Base-by-base conservation (phyloP, 2,888 invertebrate genomes). In the Rhorus exstirpatorius region DNA sequence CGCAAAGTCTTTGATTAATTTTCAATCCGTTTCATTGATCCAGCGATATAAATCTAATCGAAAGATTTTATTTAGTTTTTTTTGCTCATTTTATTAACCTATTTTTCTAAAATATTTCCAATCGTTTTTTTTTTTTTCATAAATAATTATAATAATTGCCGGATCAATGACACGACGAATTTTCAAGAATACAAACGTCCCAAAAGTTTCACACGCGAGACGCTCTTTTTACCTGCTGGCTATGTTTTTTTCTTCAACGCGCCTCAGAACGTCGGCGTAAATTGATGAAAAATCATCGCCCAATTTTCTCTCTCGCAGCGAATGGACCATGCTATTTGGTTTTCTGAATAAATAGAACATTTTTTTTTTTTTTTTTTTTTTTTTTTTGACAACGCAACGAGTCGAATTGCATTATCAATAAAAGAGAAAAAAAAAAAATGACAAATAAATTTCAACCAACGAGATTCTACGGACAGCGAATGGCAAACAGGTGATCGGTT, bases 271-370 rank as follows among this genome's bases (percentile, higher is more conserved):
- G 88, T 95, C 94, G 31, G 93, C 93, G 19, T 95, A 93, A 86
- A 95, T 94, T 10, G 93, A 91, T 31, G 93, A 91, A 89, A 96
- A 96, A 0, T 93, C 93, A 14, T 93, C 91, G 0, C 94, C 94
- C 14, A 97, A 93, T 88, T 95, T 94, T 86, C 95, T 94, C 88
- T 96, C 95, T 1, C 96, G 94, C 71, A 96, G 93, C 0, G 95
- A 95, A 86, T 95, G 93, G 12, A 96, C 94, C 87, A 91, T 85
- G 3, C 84, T 83, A 21, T 88, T 72, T 12, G 90, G 87, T 58
- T 86, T 86, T 58, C 90, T 92, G 81, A 14, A 55, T 58, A 12
- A 21, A 67, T 46, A 55, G 60, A 68, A 41, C 8, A 53, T n/a
- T n/a, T n/a, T n/a, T n/a, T n/a, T n/a, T n/a, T n/a, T n/a, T n/a